Evolutionary conservation across 2,797 vertebrate species (phyloP), one percentile per base, ranked within the genome.

Genomic region (Spea hammondii): DNA sequence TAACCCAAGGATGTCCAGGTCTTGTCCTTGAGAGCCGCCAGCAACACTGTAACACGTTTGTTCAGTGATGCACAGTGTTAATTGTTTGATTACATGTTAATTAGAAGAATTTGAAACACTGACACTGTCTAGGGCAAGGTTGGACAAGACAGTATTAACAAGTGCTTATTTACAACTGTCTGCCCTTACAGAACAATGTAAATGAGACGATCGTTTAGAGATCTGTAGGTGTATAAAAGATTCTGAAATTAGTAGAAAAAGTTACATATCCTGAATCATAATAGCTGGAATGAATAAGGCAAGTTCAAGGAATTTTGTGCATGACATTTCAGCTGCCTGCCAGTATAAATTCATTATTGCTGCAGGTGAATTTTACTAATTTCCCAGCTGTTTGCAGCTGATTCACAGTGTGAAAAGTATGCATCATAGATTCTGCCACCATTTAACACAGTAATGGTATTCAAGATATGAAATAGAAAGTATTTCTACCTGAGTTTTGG

Each of bases 331-430:
- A 71, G 49, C 51, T 71, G 74, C 50, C 64, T 70, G 67, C 45
- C 67, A 65, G 51, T 57, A 71, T 76, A 69, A 80, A 80, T 65
- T 65, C 72, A 71, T 76, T 17, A 80, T 76, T 47, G 73, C 72
- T 76, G 72, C 73, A 80, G 79, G 79, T 80, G 73, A 76, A 70
- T 65, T 71, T 65, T 80, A 76, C 64, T 80, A 76, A 76, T 80
- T 76, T 80, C 79, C 73, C 68, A 80, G 68, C 79, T 76, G 68
- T 80, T 76, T 80, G 67, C 13, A 65, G 50, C 53, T 76, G 67
- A 70, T 75, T 80, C 72, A 75, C 62, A 65, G 50, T 72, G 70
- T 70, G 13, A 76, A 44, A 80, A 76, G 62, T 74, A 71, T 57
- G 47, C 67, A 66, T 66, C 73, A 57, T 65, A 72, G n/a, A 57